Evolutionary conservation across 1,140 invertebrate species (phyloP).

Genomic region (Aphidius gifuensis): DNA sequence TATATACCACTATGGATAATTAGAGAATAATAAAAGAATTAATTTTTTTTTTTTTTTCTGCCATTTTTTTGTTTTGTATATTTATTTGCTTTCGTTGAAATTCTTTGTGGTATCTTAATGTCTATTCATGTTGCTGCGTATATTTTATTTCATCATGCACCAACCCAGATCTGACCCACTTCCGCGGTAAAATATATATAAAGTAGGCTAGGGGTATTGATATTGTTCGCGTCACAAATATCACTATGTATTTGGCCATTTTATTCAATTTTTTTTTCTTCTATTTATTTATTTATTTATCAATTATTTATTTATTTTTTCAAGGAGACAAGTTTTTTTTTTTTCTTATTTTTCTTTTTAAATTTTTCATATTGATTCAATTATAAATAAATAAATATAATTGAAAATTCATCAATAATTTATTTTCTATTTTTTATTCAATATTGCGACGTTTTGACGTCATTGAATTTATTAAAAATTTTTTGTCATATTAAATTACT

Average conservation of each 20-base stretch:
- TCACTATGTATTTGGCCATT: conserved; percentile 26
- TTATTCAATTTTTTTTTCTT: not conserved
- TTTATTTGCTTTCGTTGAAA: no score
- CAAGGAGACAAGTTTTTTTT: not conserved
- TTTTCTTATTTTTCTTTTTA: not conserved
- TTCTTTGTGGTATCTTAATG: not conserved
- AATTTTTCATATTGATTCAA: not conserved
- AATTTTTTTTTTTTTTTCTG: no score
- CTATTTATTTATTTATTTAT: conserved; percentile 5
- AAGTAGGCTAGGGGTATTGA: conserved; percentile 25
- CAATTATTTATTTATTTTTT: conserved; percentile 20
- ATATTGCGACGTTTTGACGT: no score
- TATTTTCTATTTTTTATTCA: no score
- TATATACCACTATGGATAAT: no score
- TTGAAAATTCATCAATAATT: no score
- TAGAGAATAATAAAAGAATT: no score
- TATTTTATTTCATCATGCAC: not conserved
- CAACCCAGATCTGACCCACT: conserved; percentile 21
- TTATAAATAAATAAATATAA: no score
- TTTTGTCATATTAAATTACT: no score
- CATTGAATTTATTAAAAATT: no score
- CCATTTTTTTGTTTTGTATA: no score
- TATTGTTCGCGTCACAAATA: conserved; percentile 24
- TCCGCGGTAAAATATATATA: conserved; percentile 23
- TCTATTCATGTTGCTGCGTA: not conserved